These are phyloP conservation scores for Brachypterus glaber DNA, from an alignment of 2,888 invertebrate species.

Conservation along the genomic window DNA sequence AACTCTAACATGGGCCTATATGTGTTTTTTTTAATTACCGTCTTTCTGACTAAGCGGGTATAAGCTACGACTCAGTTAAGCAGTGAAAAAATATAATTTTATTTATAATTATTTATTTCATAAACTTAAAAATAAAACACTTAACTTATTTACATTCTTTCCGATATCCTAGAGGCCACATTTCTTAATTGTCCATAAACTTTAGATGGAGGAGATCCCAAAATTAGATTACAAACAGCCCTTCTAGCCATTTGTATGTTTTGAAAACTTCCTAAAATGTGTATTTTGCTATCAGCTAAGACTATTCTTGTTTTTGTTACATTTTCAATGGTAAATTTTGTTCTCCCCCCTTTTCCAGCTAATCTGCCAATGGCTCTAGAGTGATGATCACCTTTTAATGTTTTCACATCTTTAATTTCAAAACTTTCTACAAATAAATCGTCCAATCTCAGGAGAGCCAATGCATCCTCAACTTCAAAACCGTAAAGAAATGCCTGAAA, in stretches of 20 bases:
- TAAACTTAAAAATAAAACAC: neutral
- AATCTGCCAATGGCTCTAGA: constrained; percentile 94
- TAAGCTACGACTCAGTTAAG: no score
- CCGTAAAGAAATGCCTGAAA: constrained; percentile 79
- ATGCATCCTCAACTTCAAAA: constrained; percentile 94
- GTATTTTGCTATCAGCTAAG: constrained; percentile 91
- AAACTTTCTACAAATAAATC: constrained; percentile 96
- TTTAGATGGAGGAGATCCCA: constrained; percentile 96
- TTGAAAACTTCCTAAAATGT: constrained; percentile 94
- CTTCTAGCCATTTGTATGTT: constrained; percentile 91
- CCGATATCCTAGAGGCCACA: constrained; percentile 73
- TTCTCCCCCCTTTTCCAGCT: constrained; percentile 94
- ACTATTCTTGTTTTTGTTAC: constrained; percentile 97
- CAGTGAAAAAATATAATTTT: no score
- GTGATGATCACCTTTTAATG: constrained; percentile 88
- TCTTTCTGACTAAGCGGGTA: no score
- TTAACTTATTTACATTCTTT: constrained; percentile 56
- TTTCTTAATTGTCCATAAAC: constrained; percentile 91
- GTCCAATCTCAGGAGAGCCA: constrained; percentile 88
- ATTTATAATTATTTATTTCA: neutral
- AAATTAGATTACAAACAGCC: constrained; percentile 90
- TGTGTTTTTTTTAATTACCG: no score
- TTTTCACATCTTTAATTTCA: constrained; percentile 94
- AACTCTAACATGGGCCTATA: no score
- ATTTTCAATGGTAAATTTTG: constrained; percentile 98